Evolutionary conservation across 2,888 invertebrate genomes (phyloP), one percentile per base, ranked within the genome.

Genomic region (Invenusta paracnida): DNA sequence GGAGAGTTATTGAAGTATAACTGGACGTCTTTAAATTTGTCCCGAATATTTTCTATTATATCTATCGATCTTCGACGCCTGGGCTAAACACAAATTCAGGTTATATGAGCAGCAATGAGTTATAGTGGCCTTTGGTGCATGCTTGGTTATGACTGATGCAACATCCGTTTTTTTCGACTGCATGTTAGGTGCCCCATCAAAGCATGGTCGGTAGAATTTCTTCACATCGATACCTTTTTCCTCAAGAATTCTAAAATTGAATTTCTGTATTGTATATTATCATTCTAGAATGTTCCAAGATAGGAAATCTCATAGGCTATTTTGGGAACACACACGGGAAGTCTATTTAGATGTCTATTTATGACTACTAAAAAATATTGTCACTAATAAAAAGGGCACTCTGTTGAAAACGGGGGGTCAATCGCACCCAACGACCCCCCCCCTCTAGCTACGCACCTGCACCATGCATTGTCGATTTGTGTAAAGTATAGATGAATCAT

Each of bases 91-190:
- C 73, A 73, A 73, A 73, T 73, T 73, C 27, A 73, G 73, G 27
- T 73, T 73, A 25, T 73, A 23, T 13, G 73, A 73, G 73, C 73
- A 73, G 73, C 73, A 73, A 73, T 73, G 73, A 73, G 17, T 25
- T 73, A 73, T 23, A 73, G 73, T 73, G 17, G 73, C 17, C 23
- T 73, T 73, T 5, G 73, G 27, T 13, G 73, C 17, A 73, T 73
- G 27, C 27, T 73, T 73, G 17, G 73, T 73, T 73, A 73, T 73
- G 27, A 73, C 73, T 73, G 73, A 73, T 73, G 73, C 73, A 25
- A 73, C 73, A 73, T 23, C 27, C 2, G 17, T 73, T 25, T 25
- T 73, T 13, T 73, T 23, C 23, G 73, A 73, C 73, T 23, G 73
- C 73, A 73, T 73, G 27, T 73, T 73, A 13, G 73, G 73, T 23